These are phyloP conservation scores for Arrhamphus sclerolepis DNA, from an alignment of 2,797 vertebrate genomes.

Conservation along the genomic window DNA sequence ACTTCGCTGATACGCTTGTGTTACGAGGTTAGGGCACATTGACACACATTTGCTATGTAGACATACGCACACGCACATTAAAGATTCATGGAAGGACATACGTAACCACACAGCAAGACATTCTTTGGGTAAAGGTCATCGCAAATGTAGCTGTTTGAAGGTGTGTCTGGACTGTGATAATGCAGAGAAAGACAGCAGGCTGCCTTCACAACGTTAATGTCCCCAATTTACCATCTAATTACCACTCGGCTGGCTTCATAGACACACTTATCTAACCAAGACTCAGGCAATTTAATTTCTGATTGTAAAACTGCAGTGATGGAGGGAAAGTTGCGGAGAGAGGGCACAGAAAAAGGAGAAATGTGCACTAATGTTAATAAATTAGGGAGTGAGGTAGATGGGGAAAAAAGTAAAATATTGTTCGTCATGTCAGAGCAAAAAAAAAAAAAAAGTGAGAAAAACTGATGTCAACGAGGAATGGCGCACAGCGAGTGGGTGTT, in stretches of 20 bases:
- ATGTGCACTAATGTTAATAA: slow-evolving; percentile 74
- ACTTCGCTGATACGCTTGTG: slow-evolving; percentile 17
- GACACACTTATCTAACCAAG: slow-evolving; percentile 84
- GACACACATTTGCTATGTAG: slow-evolving; percentile 21
- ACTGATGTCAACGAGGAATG: slow-evolving; percentile 60
- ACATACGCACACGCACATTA: slow-evolving; percentile 20
- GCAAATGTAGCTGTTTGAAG: slow-evolving; percentile 79
- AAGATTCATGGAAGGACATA: slow-evolving; percentile 37
- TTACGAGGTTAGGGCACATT: slow-evolving; percentile 12
- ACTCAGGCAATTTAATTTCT: slow-evolving; percentile 87
- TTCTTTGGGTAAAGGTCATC: slow-evolving; percentile 74
- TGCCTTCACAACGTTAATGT: slow-evolving; percentile 79
- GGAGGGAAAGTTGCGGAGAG: slow-evolving; percentile 73
- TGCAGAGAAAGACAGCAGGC: slow-evolving; percentile 75
- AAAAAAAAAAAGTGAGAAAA: slow-evolving; percentile 60
- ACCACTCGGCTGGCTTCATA: slow-evolving; percentile 80
- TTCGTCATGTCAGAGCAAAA: slow-evolving; percentile 74
- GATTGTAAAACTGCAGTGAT: slow-evolving; percentile 76
- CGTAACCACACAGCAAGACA: slow-evolving; percentile 43
- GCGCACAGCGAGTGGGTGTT: too few species aligned
- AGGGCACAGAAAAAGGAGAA: slow-evolving; percentile 70
- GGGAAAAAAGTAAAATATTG: slow-evolving; percentile 63
- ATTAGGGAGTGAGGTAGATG: slow-evolving; percentile 65
- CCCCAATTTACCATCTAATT: slow-evolving; percentile 87
- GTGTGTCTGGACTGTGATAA: slow-evolving; percentile 81